These are phyloP conservation scores for Coelopa pilipes DNA, from an alignment of 2,888 invertebrate genomes.

Conservation along the genomic window DNA sequence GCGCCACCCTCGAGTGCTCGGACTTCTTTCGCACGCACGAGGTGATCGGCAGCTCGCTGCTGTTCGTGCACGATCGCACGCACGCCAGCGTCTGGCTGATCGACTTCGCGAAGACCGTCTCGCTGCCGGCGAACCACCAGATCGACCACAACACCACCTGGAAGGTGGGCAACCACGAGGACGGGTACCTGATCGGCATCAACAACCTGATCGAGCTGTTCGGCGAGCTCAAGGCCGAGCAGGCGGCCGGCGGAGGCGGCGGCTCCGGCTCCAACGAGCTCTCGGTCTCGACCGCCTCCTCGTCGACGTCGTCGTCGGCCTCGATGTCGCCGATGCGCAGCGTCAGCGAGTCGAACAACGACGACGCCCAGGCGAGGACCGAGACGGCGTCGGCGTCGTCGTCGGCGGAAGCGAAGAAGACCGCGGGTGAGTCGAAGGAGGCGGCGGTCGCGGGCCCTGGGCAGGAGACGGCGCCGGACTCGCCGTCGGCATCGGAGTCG, in stretches of 20 bases:
- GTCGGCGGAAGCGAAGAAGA: background rate
- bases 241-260: conserved; percentile 15
- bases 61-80: conserved; percentile 92
- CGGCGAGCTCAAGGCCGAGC: conserved; percentile 56
- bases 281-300: conserved; percentile 36
- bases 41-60: conserved; percentile 92
- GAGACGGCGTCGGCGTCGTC: too few species aligned
- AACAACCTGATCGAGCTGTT: conserved; percentile 91
- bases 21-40: conserved; percentile 93
- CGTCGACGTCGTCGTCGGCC: conserved; percentile 45
- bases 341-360: conserved; percentile 43
- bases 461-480: background rate
- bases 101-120: conserved; percentile 95
- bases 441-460: too few species aligned
- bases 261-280: conserved; percentile 22
- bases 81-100: conserved; percentile 96
- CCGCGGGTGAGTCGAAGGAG: background rate
- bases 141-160: conserved; percentile 86
- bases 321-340: conserved; percentile 47
- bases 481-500: background rate
- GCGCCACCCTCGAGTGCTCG: conserved; percentile 84
- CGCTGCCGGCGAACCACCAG: conserved; percentile 77
- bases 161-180: conserved; percentile 96
- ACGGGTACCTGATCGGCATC: conserved; percentile 92
- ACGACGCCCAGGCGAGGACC: conserved; percentile 25